Percentiles rank a stretch among this genome's conserved stretches.
phyloP scores from a whole-genome alignment of 2,113 vertebrate genomes.

The Dicerorhinus sumatrensis region DNA sequence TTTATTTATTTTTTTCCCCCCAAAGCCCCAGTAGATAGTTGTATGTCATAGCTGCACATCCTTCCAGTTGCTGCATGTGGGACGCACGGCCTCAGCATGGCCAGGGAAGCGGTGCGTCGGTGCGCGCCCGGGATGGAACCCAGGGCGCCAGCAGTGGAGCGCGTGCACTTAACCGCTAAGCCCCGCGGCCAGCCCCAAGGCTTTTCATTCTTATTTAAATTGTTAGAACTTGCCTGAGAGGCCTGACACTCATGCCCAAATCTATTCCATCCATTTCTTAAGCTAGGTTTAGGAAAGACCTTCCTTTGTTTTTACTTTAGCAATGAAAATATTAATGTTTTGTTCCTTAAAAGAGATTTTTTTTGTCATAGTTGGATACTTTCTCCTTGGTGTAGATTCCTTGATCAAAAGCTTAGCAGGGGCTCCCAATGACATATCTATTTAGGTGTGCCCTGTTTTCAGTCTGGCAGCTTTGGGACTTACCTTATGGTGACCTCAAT shows the following conservation, averaged over 20 bases:
- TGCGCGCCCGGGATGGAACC: too few species aligned
- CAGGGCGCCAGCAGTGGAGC: too few species aligned
- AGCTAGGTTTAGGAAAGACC: not conserved
- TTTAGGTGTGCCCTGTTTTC: not conserved
- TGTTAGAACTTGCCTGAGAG: not conserved
- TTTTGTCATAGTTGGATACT: not conserved
- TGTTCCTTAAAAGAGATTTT: slow-evolving; percentile 16
- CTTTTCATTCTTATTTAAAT: slow-evolving; percentile 34
- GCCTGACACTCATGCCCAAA: not conserved
- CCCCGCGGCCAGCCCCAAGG: not conserved
- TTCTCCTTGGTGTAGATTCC: not conserved
- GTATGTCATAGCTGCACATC: too few species aligned
- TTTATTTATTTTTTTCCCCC: too few species aligned
- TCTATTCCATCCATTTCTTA: slow-evolving; percentile 7
- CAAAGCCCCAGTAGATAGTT: too few species aligned
- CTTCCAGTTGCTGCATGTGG: too few species aligned
- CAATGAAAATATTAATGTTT: slow-evolving; percentile 44
- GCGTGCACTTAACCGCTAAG: too few species aligned
- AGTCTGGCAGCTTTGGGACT: not conserved
- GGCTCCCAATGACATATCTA: not conserved
- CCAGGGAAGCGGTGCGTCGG: too few species aligned
- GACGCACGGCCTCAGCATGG: too few species aligned
- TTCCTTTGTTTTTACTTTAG: not conserved
- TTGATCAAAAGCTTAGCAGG: not conserved
- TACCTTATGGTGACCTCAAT: not conserved